These are phyloP conservation scores for Adelphocoris suturalis DNA, from an alignment of 2,888 invertebrate genomes.

Conservation along the genomic window DNA sequence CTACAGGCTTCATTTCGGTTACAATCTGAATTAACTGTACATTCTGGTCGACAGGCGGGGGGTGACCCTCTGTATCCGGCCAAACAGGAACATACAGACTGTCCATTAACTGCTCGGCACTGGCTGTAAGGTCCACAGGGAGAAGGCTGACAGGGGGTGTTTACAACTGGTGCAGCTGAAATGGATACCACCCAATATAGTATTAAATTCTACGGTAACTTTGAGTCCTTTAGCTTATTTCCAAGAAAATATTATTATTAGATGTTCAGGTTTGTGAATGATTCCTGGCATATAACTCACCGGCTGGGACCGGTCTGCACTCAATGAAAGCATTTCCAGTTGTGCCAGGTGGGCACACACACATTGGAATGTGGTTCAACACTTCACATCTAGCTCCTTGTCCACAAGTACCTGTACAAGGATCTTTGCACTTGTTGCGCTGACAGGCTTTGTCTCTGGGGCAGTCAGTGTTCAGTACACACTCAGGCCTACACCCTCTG, in stretches of 20 bases:
- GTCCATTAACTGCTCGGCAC: conserved; percentile 83
- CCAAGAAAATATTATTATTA: neutral
- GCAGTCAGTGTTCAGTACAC: conserved; percentile 88
- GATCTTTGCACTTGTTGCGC: conserved; percentile 87
- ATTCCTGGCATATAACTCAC: conserved; percentile 28
- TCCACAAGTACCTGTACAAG: conserved; percentile 90
- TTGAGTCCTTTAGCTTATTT: neutral
- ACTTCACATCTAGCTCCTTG: conserved; percentile 87
- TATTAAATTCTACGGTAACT: too few species aligned
- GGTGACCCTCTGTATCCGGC: conserved; percentile 88
- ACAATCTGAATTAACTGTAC: conserved; percentile 90
- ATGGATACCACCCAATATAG: neutral
- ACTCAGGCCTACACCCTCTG: conserved; percentile 86
- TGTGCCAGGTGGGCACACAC: conserved; percentile 84
- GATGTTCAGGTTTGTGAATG: neutral
- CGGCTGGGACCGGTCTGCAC: conserved; percentile 83
- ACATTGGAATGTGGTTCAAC: conserved; percentile 85
- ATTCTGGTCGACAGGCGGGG: conserved; percentile 90
- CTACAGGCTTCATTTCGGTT: conserved; percentile 88
- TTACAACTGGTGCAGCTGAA: conserved; percentile 69
- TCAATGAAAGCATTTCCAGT: conserved; percentile 86
- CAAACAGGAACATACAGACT: conserved; percentile 87
- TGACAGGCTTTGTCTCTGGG: conserved; percentile 85
- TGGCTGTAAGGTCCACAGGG: conserved; percentile 91
- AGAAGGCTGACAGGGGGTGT: conserved; percentile 85